Conservation (phyloP, 2,888 invertebrate species). For the Lacanobia oleracea region DNA sequence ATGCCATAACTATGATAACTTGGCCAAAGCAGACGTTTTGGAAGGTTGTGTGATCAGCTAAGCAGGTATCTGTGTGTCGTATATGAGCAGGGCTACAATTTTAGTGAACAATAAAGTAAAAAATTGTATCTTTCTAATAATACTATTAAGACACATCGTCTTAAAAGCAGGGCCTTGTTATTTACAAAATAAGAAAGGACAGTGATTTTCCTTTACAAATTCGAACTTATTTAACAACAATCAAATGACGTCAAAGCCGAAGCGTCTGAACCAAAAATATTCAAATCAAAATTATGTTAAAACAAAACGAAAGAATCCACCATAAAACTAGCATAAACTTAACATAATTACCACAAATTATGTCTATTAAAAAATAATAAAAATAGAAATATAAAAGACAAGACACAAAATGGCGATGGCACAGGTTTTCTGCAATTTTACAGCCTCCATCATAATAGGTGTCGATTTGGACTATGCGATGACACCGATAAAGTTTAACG, state of each 20-base stretch:
- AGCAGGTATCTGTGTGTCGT: background rate
- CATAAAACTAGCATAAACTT: conserved; percentile 33
- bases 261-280: background rate
- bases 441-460: conserved; percentile 47
- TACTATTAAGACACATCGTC: background rate
- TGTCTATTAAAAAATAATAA: conserved; percentile 39
- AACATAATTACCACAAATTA: conserved; percentile 40
- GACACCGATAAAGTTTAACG: conserved; percentile 59
- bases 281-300: conserved; percentile 1
- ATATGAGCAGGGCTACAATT: background rate
- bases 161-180: background rate
- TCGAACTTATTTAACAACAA: background rate
- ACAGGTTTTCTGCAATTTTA: conserved; percentile 49
- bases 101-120: background rate
- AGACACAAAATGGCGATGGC: conserved; percentile 18
- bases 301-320: conserved; percentile 16
- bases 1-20: background rate
- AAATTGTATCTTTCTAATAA: background rate
- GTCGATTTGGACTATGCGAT: conserved; percentile 65
- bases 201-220: background rate
- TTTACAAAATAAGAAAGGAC: background rate
- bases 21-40: background rate
- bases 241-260: background rate
- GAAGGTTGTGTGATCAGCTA: background rate
- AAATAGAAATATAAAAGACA: conserved; percentile 34